phyloP scores from a whole-genome alignment of 2,888 invertebrate genomes.

The Lumbricus terrestris region DNA sequence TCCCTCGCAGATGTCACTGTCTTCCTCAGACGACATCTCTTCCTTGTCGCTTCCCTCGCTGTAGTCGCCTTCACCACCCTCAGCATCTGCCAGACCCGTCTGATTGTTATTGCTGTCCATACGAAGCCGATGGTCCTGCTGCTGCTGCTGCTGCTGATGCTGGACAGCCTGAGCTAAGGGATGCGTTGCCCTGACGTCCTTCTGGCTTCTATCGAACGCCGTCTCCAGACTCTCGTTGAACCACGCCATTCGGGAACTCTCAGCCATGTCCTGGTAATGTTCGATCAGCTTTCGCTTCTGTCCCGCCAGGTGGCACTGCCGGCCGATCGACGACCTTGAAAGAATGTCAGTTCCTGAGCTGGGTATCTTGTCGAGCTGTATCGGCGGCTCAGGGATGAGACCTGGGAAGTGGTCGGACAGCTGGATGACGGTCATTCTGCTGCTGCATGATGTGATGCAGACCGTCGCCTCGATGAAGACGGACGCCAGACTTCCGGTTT shows the following conservation, averaged over 20 bases:
- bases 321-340: neutral
- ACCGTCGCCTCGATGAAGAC: constrained; percentile 43
- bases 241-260: neutral
- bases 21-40: neutral
- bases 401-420: constrained; percentile 39
- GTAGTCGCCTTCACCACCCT: constrained; percentile 21
- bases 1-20: neutral
- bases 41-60: constrained; percentile 8
- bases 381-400: constrained; percentile 33
- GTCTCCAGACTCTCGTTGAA: neutral
- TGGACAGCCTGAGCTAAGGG: neutral
- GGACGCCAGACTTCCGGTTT: constrained; percentile 41
- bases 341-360: neutral
- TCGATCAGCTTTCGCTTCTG: neutral
- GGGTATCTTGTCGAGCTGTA: neutral
- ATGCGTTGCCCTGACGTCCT: neutral
- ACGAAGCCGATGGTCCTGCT: neutral
- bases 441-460: constrained; percentile 41
- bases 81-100: constrained; percentile 19
- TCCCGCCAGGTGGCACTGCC: neutral
- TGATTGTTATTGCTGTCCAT: constrained; percentile 30
- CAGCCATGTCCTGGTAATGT: neutral
- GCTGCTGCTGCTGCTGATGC: too few species aligned
- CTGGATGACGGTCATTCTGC: constrained; percentile 40
- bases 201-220: neutral